These are phyloP conservation scores for Corvus cornix DNA, from an alignment of 2,113 vertebrate species.

Conservation along the genomic window DNA sequence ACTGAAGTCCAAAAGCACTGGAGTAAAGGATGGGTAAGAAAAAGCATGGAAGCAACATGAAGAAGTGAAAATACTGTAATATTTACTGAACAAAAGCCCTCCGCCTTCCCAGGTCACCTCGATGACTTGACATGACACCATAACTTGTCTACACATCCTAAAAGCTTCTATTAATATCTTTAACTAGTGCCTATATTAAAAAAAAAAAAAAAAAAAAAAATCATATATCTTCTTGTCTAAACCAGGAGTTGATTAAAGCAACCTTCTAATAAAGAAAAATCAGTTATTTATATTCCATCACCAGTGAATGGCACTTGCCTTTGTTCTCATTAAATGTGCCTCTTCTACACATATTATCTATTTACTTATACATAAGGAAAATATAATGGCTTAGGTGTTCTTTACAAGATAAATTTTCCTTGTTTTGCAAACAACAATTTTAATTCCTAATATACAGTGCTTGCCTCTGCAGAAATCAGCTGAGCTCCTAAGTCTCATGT, in stretches of 20 bases:
- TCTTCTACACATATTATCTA: background rate
- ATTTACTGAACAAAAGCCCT: background rate
- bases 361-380: background rate
- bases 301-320: background rate
- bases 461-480: background rate
- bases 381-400: background rate
- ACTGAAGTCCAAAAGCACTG: background rate
- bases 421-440: background rate
- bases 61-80: background rate
- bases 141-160: background rate
- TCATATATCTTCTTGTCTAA: background rate
- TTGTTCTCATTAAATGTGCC: background rate
- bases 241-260: background rate
- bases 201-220: background rate
- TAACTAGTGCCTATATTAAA: background rate
- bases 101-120: background rate
- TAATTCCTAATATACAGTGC: background rate
- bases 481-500: background rate
- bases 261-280: background rate
- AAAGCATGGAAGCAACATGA: background rate
- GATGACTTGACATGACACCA: background rate
- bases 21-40: background rate
- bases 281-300: background rate
- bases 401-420: background rate
- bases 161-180: background rate